Evolutionary conservation across 2,888 invertebrate species (phyloP).

Genomic region (Clitarchus hookeri): DNA sequence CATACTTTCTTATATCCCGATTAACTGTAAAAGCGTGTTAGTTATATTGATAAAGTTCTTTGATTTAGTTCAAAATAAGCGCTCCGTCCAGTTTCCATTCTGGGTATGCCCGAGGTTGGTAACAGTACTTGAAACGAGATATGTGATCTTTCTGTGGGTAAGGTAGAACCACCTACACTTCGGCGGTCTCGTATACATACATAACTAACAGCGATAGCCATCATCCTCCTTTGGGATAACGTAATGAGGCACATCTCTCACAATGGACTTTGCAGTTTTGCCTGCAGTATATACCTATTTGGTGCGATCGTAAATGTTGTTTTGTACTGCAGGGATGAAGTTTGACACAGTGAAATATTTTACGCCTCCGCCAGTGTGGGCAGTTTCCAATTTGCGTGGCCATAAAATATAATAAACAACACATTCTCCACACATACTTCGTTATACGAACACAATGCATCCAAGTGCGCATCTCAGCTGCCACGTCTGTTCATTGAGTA

Average conservation of each 20-base stretch:
- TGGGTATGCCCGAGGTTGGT: too few relatives aligned
- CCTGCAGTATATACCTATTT: neutral
- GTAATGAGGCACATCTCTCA: neutral
- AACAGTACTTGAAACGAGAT: too few relatives aligned
- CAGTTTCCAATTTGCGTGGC: neutral
- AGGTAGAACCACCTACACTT: neutral
- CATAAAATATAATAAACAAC: neutral
- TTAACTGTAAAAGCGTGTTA: too few relatives aligned
- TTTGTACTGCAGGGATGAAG: neutral
- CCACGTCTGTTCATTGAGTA: neutral
- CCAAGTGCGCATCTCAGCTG: neutral
- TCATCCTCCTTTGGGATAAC: neutral
- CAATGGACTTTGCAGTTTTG: neutral
- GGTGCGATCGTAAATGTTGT: neutral
- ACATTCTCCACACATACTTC: neutral
- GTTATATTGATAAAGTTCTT: too few relatives aligned
- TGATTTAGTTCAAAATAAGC: too few relatives aligned
- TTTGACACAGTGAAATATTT: neutral
- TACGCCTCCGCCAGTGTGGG: neutral
- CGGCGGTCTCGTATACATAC: neutral
- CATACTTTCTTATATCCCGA: too few relatives aligned
- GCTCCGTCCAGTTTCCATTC: too few relatives aligned
- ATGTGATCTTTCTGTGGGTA: too few relatives aligned
- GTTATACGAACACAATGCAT: neutral
- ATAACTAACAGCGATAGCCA: neutral